phyloP scores from a whole-genome alignment of 64 coral and sea anemone species.

The Stichodactyla helianthus region DNA sequence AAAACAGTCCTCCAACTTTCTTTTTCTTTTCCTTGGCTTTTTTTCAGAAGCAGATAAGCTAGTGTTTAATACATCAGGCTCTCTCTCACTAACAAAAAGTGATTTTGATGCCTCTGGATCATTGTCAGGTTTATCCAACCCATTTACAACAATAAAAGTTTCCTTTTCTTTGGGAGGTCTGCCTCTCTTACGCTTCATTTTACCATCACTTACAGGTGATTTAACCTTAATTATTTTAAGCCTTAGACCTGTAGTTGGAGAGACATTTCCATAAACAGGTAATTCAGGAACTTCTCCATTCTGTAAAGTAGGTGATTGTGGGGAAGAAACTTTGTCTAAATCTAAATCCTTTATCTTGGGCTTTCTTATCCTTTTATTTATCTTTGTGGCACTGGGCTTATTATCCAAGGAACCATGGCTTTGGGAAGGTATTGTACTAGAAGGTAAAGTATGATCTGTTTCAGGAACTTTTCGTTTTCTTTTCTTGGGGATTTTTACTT shows the following conservation, averaged over 20 bases:
- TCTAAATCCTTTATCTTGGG: slow-evolving; percentile 37
- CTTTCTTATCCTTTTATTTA: slow-evolving; percentile 54
- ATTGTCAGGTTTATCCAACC: slow-evolving; percentile 11
- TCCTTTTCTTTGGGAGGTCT: slow-evolving; percentile 59
- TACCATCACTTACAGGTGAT: slow-evolving; percentile 16
- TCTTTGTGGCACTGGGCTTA: neutral
- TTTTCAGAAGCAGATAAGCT: neutral
- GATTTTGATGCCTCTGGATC: neutral
- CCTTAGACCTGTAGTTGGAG: slow-evolving; percentile 67
- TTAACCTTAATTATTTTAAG: slow-evolving; percentile 85
- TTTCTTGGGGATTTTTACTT: slow-evolving; percentile 10
- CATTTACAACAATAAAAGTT: slow-evolving; percentile 49
- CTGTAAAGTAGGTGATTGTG: slow-evolving; percentile 42
- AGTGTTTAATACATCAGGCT: slow-evolving; percentile 17
- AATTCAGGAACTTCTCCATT: slow-evolving; percentile 63
- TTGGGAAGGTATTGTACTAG: neutral
- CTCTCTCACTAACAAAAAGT: neutral
- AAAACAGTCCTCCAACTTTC: slow-evolving; percentile 7
- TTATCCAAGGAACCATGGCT: neutral
- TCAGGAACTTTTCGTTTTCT: slow-evolving; percentile 20
- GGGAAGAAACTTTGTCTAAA: neutral
- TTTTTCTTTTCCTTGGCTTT: slow-evolving; percentile 25
- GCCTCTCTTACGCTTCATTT: slow-evolving; percentile 42
- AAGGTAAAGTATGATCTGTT: neutral
- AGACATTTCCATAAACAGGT: slow-evolving; percentile 57